Evolutionary conservation across 2,797 vertebrate species (phyloP).

Genomic region (Tinamus major): DNA sequence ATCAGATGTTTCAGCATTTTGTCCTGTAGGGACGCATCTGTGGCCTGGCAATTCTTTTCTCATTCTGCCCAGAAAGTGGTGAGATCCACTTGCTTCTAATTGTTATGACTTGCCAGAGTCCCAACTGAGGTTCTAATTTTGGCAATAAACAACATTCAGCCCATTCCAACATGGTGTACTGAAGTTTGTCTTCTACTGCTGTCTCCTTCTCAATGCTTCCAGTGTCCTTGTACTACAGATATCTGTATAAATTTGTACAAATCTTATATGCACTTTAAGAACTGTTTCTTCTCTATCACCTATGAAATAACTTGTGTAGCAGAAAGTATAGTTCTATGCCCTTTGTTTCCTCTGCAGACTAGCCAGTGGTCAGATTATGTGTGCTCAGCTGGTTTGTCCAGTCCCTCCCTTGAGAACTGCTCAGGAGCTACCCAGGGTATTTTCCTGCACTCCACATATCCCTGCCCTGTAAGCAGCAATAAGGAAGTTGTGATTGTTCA

Average conservation of each 20-base stretch:
- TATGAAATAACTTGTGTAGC: background rate
- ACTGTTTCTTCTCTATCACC: background rate
- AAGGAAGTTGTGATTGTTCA: conserved; percentile 16
- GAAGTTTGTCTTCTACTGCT: background rate
- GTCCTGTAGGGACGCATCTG: background rate
- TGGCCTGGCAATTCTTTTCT: background rate
- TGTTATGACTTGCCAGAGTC: background rate
- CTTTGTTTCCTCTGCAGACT: background rate
- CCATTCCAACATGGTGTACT: background rate
- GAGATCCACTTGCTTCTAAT: background rate
- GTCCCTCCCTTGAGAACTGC: background rate
- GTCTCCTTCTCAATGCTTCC: background rate
- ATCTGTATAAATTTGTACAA: background rate
- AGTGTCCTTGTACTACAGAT: background rate
- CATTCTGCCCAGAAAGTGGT: background rate
- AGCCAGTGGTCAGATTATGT: background rate
- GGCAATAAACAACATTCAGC: background rate
- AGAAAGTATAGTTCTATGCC: background rate
- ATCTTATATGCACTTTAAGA: background rate
- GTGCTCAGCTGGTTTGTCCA: background rate
- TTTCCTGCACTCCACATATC: conserved; percentile 13
- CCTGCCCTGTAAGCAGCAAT: background rate
- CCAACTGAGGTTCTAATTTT: background rate
- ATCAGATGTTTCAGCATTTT: background rate
- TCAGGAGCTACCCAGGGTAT: background rate